Base-by-base conservation (phyloP, 1,140 invertebrate genomes). In the Oreohelix idahoensis region DNA sequence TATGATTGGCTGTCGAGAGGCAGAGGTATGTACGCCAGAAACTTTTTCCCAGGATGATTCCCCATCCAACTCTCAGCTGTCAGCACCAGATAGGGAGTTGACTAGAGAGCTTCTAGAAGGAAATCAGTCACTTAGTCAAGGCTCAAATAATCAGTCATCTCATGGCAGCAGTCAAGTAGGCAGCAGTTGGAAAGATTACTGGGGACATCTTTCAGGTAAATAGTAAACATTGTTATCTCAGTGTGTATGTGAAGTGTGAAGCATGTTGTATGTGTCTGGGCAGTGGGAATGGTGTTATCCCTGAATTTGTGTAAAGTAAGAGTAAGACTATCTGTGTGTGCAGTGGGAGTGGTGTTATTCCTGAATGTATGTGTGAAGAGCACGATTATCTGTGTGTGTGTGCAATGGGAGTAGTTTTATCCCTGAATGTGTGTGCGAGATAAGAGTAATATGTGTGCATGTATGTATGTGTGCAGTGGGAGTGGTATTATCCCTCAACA, bases 1-100 rank as follows among this genome's bases (percentile, higher is more conserved):
- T 42, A 79, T 79, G 77, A 66, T 79, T 2, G 77, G 77, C 26
- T 36, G 51, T 79, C 51, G 77, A n/a, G 77, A 79, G 53, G 53
- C 77, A 1, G 77, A 79, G 77, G 77, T 79, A 10, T 38, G 58
- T n/a, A 79, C 77, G 17, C 77, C 77, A 69, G 51, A 63, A 5
- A 35, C 39, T 2, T 79, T 32, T 35, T 69, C 77, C 11, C 29
- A 15, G 17, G 77, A 79, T 20, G 58, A 53, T 29, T 77, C 75
- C 11, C 32, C 20, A 8, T 77, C 39, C 49, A 53, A 35, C 32
- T 77, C 75, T 23, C 75, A 77, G 75, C 29, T 10, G 13, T 49
- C 77, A 15, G 17, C 38, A 0, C 39, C 75, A 53, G 75, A 63
- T 1, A 73, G 20, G 38, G 36, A 73, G 8, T 38, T 26, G 4